Evolutionary conservation across 2,113 vertebrate species (phyloP), one percentile per base, ranked within the genome.

Genomic region (Callorhinus ursinus): DNA sequence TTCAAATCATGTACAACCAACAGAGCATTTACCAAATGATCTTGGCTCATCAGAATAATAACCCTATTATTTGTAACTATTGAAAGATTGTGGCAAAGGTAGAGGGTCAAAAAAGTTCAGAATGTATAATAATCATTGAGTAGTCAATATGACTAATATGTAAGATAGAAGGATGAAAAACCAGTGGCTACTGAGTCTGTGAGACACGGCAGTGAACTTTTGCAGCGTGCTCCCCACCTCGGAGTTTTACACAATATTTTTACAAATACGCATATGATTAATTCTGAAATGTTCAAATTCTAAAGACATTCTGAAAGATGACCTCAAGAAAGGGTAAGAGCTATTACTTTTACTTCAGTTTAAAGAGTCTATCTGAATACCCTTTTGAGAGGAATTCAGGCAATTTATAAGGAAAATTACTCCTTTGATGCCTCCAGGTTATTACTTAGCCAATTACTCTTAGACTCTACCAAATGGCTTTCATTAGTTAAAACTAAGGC

Each of bases 401-500:
- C 85, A 86, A 86, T 93, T 88, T 82, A 90, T 88, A 46, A 81
- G 21, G 59, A 86, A 96, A 93, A 89, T 88, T 93, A 89, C 36
- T 95, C 91, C 49, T 86, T 95, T 77, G 46, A 93, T 92, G 42
- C 39, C 39, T 90, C n/a, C 67, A 91, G n/a, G 76, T 90, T 96
- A 90, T 61, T 72, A 69, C 69, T 90, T 84, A 74, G 79, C 65
- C 90, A 97, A 97, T 96, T 86, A 91, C 33, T 85, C 18, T 93
- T 90, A 57, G 49, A 71, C 5, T 80, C 33, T 15, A 69, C 16
- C 51, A 85, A 88, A 79, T 88, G 71, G 7, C 18, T 90, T 76
- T 90, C 69, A 95, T 77, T 93, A 79, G 59, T 65, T 88, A 88
- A 93, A 93, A 93, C 39, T 72, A 94, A 93, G 8, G n/a, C 39